Evolutionary conservation across 2,888 invertebrate genomes (phyloP), one percentile per base, ranked within the genome.

Genomic region (Pheosia gnoma): DNA sequence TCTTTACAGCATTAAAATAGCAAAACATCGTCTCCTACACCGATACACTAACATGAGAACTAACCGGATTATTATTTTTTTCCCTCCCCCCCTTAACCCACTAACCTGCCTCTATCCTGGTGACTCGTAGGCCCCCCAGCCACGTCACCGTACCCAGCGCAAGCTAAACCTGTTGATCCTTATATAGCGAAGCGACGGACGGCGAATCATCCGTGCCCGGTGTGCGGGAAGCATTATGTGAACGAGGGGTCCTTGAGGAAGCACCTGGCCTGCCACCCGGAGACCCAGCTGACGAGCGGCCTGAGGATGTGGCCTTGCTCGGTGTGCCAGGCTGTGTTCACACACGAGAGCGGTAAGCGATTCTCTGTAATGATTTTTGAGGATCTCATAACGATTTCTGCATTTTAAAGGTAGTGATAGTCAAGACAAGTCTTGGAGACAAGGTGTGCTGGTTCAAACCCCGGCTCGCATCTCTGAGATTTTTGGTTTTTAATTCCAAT

Each of bases 241-340:
- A 98, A 98, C 93, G 98, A 98, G 91, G 98, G 98, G 68, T 98
- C 98, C 74, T 93, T 98, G 83, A 95, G 98, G 85, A 98, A 98
- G 91, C 98, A 98, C 90, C 95, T 98, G 81, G 98, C 98, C 75
- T 98, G 98, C 84, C 98, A 98, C 91, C 98, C 98, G 58, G 98
- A 98, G 94, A 97, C 98, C 60, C 97, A 97, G 88, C 95, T 97
- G 72, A 96, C 97, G 77, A 96, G 96, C 85, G 97, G 97, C 77
- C 95, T 98, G 73, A 95, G 98, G 87, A 98, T 98, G 98, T 98
- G 98, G 98, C 98, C 98, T 62, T 98, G 98, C 92, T 98, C 98
- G 72, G 98, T 98, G 70, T 98, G 98, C 87, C 98, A 98, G 91
- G 98, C 98, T 62, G 98, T 98, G 74, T 98, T 98, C 90, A 98